Evolutionary conservation across 2,113 vertebrate species (phyloP).

Genomic region (Onychorhynchus coronatus): DNA sequence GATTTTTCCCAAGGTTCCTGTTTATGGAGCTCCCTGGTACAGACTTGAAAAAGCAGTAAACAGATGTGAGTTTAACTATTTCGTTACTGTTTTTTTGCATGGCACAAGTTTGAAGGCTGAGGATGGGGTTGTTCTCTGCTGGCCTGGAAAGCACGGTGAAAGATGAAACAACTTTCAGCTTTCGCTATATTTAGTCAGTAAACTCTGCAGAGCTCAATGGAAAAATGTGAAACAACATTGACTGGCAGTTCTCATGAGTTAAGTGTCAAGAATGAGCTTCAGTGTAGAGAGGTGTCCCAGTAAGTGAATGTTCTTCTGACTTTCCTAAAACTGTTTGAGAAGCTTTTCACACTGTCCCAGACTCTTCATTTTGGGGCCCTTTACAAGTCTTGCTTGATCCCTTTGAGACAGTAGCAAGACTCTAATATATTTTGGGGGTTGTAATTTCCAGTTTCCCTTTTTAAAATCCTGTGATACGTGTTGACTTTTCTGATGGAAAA

Average conservation of each 20-base stretch:
- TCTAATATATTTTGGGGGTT: not conserved
- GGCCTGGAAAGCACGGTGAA: not conserved
- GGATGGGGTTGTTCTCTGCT: not conserved
- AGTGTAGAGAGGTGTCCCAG: not conserved
- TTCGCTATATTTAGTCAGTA: not conserved
- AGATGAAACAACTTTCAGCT: not conserved
- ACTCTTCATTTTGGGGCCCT: not conserved
- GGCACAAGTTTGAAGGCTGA: not conserved
- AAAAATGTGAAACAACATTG: not conserved
- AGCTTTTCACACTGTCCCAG: not conserved
- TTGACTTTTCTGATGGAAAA: not conserved
- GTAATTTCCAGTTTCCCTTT: not conserved
- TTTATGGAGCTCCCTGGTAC: not conserved
- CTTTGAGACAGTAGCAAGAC: not conserved
- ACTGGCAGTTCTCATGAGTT: not conserved
- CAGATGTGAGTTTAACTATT: not conserved
- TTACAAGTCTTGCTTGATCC: not conserved
- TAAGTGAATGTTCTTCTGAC: not conserved
- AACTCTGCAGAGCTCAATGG: not conserved
- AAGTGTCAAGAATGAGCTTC: not conserved
- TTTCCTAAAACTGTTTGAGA: not conserved
- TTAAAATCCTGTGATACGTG: not conserved
- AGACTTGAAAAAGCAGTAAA: not conserved
- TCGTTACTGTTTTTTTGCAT: not conserved
- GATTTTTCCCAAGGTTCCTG: not conserved